phyloP scores from a whole-genome alignment of 2,797 vertebrate genomes.

The Cirrhinus mrigala region DNA sequence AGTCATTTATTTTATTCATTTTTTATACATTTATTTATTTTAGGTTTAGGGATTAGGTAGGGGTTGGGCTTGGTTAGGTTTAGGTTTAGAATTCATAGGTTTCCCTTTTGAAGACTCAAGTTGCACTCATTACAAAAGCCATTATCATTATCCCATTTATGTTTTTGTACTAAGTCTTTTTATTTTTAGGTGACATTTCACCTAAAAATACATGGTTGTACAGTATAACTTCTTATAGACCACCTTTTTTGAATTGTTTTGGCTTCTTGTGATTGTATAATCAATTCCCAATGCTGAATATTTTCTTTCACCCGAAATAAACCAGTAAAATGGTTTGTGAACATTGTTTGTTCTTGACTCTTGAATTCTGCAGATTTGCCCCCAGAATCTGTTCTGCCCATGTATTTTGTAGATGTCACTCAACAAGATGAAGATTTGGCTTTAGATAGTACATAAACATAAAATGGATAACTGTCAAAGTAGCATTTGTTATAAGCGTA shows the following conservation, averaged over 20 bases:
- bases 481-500: conserved; percentile 44
- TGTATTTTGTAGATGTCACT: conserved; percentile 27
- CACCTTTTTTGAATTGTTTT: not conserved
- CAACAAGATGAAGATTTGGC: conserved; percentile 25
- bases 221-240: not conserved
- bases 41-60: not conserved
- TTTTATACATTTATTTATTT: no score
- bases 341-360: not conserved
- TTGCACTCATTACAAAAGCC: not conserved
- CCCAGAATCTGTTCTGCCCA: not conserved
- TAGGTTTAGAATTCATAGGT: not conserved
- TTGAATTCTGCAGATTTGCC: not conserved
- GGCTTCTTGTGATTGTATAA: not conserved
- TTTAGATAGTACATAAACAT: conserved; percentile 40
- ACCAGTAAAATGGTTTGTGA: not conserved
- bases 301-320: not conserved
- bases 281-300: not conserved
- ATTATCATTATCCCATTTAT: not conserved
- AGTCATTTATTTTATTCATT: no score
- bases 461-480: conserved; percentile 50
- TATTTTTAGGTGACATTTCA: not conserved
- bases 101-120: not conserved
- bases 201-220: no score
- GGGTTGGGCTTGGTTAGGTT: not conserved
- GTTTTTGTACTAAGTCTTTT: not conserved